Evolutionary conservation across 2,888 invertebrate species (phyloP).

Genomic region (Pantelozetes paolii): DNA sequence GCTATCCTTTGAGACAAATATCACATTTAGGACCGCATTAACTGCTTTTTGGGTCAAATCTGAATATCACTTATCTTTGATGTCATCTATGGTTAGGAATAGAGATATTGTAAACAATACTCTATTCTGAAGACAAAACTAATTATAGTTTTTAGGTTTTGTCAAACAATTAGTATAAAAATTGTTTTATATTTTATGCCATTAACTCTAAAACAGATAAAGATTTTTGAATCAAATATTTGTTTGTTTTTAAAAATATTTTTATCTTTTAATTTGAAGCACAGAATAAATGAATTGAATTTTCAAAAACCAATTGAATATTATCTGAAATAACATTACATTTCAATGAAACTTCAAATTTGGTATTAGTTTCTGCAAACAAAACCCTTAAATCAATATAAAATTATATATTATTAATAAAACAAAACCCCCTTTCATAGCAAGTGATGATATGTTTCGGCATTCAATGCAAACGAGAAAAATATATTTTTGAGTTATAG

Average conservation of each 20-base stretch:
- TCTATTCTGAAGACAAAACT: not conserved
- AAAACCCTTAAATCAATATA: not conserved
- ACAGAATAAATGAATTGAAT: not conserved
- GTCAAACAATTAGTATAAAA: not conserved
- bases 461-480: too few species aligned
- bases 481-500: not conserved
- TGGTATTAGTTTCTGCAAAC: not conserved
- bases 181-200: not conserved
- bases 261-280: not conserved
- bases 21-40: constrained; percentile 23
- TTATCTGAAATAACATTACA: not conserved
- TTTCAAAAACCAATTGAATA: not conserved
- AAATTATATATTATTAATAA: not conserved
- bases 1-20: constrained; percentile 13
- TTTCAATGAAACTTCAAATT: not conserved
- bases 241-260: not conserved
- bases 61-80: not conserved
- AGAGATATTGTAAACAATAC: not conserved
- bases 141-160: not conserved
- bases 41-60: constrained; percentile 19
- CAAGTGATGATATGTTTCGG: not conserved
- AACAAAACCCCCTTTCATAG: not conserved
- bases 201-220: not conserved
- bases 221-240: not conserved
- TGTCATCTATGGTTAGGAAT: not conserved